A percentile compares a stretch with the other conserved stretches of the same genome.
phyloP scores from a whole-genome alignment of 2,797 vertebrate species.

The Chloroceryle inda region DNA sequence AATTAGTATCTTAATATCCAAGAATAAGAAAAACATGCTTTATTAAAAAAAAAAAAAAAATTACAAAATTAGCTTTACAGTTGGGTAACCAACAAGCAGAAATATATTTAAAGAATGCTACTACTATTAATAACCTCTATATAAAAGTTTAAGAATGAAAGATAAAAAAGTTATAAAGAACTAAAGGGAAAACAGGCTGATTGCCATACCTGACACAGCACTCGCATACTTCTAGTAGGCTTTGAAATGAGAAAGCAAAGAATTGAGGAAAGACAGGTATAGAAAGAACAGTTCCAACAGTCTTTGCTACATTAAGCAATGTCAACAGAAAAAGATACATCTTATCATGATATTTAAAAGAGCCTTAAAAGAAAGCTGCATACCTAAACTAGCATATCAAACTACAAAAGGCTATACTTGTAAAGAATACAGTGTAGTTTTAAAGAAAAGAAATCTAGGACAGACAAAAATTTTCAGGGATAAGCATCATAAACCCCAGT shows the following conservation, averaged over 20 bases:
- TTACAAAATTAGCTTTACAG: neutral
- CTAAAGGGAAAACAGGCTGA: slow-evolving; percentile 83
- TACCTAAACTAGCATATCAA: slow-evolving; percentile 29
- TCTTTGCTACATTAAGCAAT: slow-evolving; percentile 55
- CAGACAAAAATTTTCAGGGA: neutral
- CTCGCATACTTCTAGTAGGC: slow-evolving; percentile 99
- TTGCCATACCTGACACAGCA: slow-evolving; percentile 99
- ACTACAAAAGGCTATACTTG: neutral
- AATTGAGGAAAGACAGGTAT: slow-evolving; percentile 91
- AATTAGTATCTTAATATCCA: neutral
- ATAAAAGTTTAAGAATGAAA: slow-evolving; percentile 13
- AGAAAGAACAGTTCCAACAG: slow-evolving; percentile 75
- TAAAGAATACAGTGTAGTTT: neutral
- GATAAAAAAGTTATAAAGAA: slow-evolving; percentile 14
- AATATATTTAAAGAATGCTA: slow-evolving; percentile 17
- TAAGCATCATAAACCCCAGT: neutral
- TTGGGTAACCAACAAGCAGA: neutral
- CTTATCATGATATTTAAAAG: slow-evolving; percentile 11
- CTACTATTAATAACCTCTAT: slow-evolving; percentile 20
- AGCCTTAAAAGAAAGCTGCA: neutral
- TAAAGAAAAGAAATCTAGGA: neutral
- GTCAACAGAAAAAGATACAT: slow-evolving; percentile 50
- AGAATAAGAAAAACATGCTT: neutral
- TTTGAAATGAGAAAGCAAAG: slow-evolving; percentile 95
- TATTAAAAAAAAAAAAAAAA: neutral